Conservation (phyloP, 2,888 invertebrate genomes). For the Saturnia japonica region DNA sequence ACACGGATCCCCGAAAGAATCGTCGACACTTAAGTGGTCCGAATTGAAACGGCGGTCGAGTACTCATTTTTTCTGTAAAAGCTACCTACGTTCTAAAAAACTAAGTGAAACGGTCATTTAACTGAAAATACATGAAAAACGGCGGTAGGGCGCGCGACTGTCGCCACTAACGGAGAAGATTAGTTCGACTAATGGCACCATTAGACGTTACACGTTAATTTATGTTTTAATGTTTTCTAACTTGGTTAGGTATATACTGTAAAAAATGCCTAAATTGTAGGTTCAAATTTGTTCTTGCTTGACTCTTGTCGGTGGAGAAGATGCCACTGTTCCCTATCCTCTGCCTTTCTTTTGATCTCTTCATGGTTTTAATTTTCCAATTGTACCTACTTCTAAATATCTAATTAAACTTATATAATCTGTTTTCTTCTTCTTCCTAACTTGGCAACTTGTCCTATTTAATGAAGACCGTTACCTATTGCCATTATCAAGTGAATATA, state of each 20-base stretch:
- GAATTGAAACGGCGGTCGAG: constrained; percentile 62
- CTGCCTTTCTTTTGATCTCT: no score
- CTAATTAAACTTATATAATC: no score
- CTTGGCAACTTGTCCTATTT: no score
- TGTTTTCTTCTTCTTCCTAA: no score
- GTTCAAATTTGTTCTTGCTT: no score
- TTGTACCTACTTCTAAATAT: no score
- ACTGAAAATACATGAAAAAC: constrained; percentile 12
- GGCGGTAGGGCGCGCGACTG: constrained; percentile 35
- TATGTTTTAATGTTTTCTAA: constrained; percentile 6
- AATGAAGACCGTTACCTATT: no score
- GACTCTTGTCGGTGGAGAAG: no score
- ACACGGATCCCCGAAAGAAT: constrained; percentile 43
- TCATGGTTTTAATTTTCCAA: no score
- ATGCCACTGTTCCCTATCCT: no score
- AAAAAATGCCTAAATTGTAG: constrained; percentile 7
- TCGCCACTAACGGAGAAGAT: constrained; percentile 65
- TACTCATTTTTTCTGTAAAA: constrained; percentile 69
- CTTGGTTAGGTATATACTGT: background rate
- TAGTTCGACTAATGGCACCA: constrained; percentile 69
- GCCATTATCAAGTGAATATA: no score
- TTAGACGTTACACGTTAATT: constrained; percentile 44
- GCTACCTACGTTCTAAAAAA: constrained; percentile 47
- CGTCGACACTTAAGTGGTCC: constrained; percentile 62
- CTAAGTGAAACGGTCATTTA: constrained; percentile 55